Conservation (phyloP, 2,113 vertebrate genomes). For the Bettongia penicillata region DNA sequence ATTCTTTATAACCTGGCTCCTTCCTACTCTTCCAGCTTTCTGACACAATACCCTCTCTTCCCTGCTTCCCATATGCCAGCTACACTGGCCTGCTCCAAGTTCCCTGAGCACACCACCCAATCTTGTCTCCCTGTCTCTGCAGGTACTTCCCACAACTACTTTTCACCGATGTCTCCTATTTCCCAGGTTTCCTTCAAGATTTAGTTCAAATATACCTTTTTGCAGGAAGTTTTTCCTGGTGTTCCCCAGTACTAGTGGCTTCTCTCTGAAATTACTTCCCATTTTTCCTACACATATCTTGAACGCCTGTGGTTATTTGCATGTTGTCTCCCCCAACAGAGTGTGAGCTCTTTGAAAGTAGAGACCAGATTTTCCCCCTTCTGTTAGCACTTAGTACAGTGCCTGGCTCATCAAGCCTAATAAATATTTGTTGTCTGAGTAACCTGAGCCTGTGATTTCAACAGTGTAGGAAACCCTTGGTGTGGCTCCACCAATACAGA, state of each 20-base stretch:
- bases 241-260: not conserved
- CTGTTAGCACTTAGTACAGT: not conserved
- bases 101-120: not conserved
- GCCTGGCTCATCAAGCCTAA: not conserved
- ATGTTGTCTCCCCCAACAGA: not conserved
- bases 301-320: not conserved
- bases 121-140: not conserved
- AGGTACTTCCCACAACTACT: not conserved
- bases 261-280: not conserved
- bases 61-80: not conserved
- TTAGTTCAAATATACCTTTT: not conserved
- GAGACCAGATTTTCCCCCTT: not conserved
- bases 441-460: not conserved
- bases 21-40: not conserved
- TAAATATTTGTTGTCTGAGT: not conserved
- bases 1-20: not conserved
- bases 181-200: not conserved
- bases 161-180: not conserved
- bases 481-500: not conserved
- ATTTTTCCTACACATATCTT: not conserved
- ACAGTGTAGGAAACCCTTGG: not conserved
- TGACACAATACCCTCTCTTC: too few relatives aligned
- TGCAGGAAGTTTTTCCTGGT: not conserved
- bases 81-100: not conserved
- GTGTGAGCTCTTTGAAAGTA: not conserved